Conservation (phyloP, 2,113 vertebrate genomes). For the Ceuthmochares aereus region DNA sequence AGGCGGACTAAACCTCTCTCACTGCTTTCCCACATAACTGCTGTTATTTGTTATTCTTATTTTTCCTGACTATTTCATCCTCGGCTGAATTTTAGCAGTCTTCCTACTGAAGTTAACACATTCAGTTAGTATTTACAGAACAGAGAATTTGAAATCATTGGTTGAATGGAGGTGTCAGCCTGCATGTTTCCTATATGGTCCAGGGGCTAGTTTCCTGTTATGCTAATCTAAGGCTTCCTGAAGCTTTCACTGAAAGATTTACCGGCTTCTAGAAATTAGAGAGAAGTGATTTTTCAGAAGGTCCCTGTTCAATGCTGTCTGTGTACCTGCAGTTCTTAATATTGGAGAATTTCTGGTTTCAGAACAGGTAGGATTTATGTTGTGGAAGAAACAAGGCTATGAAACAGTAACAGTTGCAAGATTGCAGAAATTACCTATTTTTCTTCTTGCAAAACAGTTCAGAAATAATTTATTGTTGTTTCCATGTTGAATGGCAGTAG, state of each 20-base stretch:
- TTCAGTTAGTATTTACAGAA: not conserved
- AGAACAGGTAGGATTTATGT: not conserved
- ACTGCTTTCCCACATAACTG: not conserved
- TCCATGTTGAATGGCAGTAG: not conserved
- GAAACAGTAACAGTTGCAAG: not conserved
- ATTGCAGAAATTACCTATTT: not conserved
- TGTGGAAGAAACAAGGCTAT: not conserved
- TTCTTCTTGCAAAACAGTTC: not conserved
- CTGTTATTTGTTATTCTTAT: not conserved
- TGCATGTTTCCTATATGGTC: not conserved
- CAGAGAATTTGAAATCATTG: not conserved
- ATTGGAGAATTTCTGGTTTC: not conserved
- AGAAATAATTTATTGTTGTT: slow-evolving; percentile 10
- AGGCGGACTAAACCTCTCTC: not conserved
- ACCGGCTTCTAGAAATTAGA: not conserved
- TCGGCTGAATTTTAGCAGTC: not conserved
- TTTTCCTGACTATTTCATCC: not conserved
- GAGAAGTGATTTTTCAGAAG: not conserved
- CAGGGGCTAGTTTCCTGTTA: not conserved
- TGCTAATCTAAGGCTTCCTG: not conserved
- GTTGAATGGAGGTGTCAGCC: not conserved
- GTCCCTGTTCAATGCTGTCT: not conserved
- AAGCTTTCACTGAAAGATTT: not conserved
- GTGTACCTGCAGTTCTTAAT: not conserved
- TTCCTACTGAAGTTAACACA: not conserved